Conservation (phyloP, 2,113 vertebrate species). For the Motacilla tschutschensis region DNA sequence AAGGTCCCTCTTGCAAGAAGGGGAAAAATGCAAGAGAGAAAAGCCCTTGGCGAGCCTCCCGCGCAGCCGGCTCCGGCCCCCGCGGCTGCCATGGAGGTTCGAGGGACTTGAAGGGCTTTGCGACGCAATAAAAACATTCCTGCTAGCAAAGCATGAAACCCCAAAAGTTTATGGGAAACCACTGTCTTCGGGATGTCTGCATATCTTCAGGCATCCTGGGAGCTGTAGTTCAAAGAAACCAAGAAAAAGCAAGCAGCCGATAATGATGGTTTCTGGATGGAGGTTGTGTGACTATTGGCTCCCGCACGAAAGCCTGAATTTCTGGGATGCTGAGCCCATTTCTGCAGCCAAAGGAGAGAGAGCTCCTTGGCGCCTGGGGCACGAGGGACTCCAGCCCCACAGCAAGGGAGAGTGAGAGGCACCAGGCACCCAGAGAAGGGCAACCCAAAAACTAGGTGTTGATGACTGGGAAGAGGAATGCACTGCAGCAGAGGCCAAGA, state of each 20-base stretch:
- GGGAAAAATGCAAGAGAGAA: neutral
- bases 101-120: conserved; percentile 40
- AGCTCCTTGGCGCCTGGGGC: conserved; percentile 8
- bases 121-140: conserved; percentile 63
- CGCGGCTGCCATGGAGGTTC: neutral
- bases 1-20: neutral
- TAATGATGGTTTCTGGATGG: conserved; percentile 58
- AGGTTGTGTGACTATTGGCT: conserved; percentile 61
- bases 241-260: conserved; percentile 24
- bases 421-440: neutral
- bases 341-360: conserved; percentile 49
- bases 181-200: conserved; percentile 69
- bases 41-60: neutral
- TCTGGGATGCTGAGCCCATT: conserved; percentile 42
- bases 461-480: neutral
- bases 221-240: conserved; percentile 65
- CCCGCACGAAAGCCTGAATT: conserved; percentile 35
- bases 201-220: conserved; percentile 70
- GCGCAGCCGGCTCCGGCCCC: neutral
- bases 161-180: conserved; percentile 68
- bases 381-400: neutral
- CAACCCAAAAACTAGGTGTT: accelerated
- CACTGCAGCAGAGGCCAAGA: neutral
- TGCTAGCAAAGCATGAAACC: conserved; percentile 66
- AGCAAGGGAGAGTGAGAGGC: neutral